Percentiles rank a stretch among this genome's conserved stretches.
These are phyloP conservation scores for Eueides isabella DNA, from an alignment of 1,140 invertebrate genomes.

Conservation along the genomic window DNA sequence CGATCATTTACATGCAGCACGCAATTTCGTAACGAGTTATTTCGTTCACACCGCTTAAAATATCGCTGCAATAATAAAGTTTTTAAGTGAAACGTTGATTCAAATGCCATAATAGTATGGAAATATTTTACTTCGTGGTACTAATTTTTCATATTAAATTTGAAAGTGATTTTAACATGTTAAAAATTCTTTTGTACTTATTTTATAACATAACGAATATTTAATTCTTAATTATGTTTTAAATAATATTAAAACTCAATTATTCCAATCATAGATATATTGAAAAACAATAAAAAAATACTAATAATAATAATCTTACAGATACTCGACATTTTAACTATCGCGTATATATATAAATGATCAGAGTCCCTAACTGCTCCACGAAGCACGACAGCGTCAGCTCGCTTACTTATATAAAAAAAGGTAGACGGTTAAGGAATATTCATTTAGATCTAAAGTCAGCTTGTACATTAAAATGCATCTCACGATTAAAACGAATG, in stretches of 20 bases:
- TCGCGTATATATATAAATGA: no score
- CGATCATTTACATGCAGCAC: conserved; percentile 20
- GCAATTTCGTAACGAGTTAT: conserved; percentile 9
- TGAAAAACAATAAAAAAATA: no score
- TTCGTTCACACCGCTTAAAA: conserved; percentile 7
- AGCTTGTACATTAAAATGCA: conserved; percentile 42
- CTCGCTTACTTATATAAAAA: not conserved
- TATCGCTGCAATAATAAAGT: not conserved
- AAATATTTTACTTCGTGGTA: not conserved
- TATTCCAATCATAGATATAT: no score
- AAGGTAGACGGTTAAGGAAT: conserved; percentile 21
- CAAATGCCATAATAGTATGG: not conserved
- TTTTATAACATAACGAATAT: not conserved
- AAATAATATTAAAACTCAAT: no score
- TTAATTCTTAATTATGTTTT: no score
- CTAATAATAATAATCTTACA: no score
- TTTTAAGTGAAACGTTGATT: not conserved
- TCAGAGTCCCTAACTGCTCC: no score
- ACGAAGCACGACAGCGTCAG: not conserved
- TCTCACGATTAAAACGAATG: conserved; percentile 34
- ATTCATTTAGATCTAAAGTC: conserved; percentile 42
- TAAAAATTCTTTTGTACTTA: not conserved
- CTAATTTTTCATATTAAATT: not conserved
- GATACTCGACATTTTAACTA: no score
- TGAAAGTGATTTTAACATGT: no score